Conservation (phyloP, 2,113 vertebrate species). For the Periophthalmodon schlosseri region DNA sequence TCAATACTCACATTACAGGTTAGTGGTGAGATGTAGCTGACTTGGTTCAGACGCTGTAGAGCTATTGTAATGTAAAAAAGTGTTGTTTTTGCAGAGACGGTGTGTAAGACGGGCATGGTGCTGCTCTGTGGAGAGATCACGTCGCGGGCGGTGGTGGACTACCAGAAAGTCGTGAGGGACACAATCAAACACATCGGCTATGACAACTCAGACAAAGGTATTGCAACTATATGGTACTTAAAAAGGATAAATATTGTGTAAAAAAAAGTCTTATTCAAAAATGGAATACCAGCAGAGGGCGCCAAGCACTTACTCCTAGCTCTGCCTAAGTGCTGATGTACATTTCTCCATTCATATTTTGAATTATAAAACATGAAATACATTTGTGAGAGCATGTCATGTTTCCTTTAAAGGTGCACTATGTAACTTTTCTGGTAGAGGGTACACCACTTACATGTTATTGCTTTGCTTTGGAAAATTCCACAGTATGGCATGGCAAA, state of each 20-base stretch:
- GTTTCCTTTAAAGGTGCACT: no score
- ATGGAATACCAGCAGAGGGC: not conserved
- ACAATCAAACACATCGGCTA: conserved; percentile 93
- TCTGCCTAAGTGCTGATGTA: not conserved
- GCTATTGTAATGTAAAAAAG: not conserved
- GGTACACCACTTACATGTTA: no score
- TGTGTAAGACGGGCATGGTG: conserved; percentile 98
- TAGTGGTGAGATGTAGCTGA: not conserved
- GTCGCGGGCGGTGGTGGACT: conserved; percentile 89
- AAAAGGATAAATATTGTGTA: no score
- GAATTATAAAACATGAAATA: not conserved
- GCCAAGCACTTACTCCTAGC: not conserved
- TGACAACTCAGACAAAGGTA: conserved; percentile 94
- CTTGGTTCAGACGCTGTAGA: not conserved
- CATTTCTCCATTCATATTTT: not conserved
- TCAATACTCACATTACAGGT: not conserved
- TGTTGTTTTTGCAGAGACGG: conserved; percentile 82
- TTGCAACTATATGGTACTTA: not conserved
- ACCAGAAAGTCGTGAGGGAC: conserved; percentile 92
- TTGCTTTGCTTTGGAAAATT: no score
- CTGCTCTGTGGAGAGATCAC: conserved; percentile 96
- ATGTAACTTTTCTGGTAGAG: no score
- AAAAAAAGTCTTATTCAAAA: no score
- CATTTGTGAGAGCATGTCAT: not conserved
- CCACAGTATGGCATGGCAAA: no score